These are phyloP conservation scores for Euwallacea similis DNA, from an alignment of 1,140 invertebrate species.

Conservation along the genomic window DNA sequence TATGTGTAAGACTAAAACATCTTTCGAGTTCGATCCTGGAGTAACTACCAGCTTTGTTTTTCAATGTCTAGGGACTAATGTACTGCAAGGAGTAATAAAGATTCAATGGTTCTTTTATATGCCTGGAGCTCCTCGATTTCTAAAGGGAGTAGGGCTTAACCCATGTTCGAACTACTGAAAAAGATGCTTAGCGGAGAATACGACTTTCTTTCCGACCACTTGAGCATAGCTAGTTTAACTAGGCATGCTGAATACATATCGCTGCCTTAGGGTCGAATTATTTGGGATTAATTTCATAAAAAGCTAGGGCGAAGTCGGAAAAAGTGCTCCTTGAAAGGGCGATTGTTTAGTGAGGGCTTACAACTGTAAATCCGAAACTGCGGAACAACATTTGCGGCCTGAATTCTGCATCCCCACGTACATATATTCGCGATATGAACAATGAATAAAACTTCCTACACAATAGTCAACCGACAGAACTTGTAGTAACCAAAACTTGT, in stretches of 20 bases:
- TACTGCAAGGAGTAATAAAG: slow-evolving; percentile 38
- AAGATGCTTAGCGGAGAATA: slow-evolving; percentile 37
- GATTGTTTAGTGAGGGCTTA: neutral
- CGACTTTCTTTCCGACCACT: slow-evolving; percentile 38
- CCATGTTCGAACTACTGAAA: slow-evolving; percentile 37
- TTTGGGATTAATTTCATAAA: slow-evolving; percentile 2
- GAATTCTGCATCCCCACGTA: slow-evolving; percentile 12
- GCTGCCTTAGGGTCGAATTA: slow-evolving; percentile 9
- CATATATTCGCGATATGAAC: slow-evolving; percentile 21
- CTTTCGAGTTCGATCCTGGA: slow-evolving; percentile 20
- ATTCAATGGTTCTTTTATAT: slow-evolving; percentile 40
- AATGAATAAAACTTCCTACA: slow-evolving; percentile 28
- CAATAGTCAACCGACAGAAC: slow-evolving; percentile 24
- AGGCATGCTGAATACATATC: slow-evolving; percentile 35
- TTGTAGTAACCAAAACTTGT: slow-evolving; percentile 29
- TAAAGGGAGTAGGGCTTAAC: slow-evolving; percentile 31
- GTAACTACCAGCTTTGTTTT: slow-evolving; percentile 34
- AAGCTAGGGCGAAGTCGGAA: too few relatives aligned
- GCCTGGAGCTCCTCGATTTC: slow-evolving; percentile 32
- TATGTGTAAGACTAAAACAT: too few relatives aligned
- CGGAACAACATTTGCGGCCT: slow-evolving; percentile 3
- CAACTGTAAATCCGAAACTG: slow-evolving; percentile 2
- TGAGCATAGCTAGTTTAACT: slow-evolving; percentile 37
- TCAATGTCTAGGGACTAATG: slow-evolving; percentile 36
- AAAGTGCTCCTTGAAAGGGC: too few relatives aligned